Evolutionary conservation across 2,797 vertebrate species (phyloP).

Genomic region (Epinephelus malabaricus): DNA sequence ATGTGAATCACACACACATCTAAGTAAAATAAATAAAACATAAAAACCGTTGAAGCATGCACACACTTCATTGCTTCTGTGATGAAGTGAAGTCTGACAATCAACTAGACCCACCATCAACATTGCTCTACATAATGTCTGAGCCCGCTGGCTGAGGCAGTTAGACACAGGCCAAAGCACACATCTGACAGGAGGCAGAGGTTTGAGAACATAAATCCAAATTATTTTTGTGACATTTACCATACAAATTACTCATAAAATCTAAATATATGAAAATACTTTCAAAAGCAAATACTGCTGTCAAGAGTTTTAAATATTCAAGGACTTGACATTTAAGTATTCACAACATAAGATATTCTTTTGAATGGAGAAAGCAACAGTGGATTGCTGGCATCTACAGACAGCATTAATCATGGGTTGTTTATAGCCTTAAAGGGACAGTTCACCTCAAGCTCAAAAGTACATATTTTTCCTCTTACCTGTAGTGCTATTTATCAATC

Average conservation of each 20-base stretch:
- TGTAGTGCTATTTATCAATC: no score
- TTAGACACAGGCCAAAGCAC: constrained; percentile 5
- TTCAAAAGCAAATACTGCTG: not conserved
- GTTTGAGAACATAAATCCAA: not conserved
- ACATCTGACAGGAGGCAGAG: constrained; percentile 13
- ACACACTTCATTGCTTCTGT: constrained; percentile 28
- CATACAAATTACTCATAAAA: not conserved
- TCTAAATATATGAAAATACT: not conserved
- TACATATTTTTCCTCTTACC: no score
- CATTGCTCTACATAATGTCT: constrained; percentile 16
- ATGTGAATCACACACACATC: not conserved
- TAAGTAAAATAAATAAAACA: not conserved
- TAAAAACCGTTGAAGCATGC: not conserved
- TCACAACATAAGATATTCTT: not conserved
- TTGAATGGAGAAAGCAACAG: not conserved
- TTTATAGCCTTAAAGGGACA: not conserved
- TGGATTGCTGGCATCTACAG: not conserved
- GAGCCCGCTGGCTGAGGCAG: not conserved
- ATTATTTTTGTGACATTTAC: not conserved
- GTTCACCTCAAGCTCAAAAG: no score
- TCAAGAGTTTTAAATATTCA: not conserved
- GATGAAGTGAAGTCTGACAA: constrained; percentile 39
- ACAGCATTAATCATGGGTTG: not conserved
- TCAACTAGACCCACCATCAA: constrained; percentile 10
- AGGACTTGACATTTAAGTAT: not conserved